Evolutionary conservation across 2,797 vertebrate species (phyloP).

Genomic region (Labeo calbasu): DNA sequence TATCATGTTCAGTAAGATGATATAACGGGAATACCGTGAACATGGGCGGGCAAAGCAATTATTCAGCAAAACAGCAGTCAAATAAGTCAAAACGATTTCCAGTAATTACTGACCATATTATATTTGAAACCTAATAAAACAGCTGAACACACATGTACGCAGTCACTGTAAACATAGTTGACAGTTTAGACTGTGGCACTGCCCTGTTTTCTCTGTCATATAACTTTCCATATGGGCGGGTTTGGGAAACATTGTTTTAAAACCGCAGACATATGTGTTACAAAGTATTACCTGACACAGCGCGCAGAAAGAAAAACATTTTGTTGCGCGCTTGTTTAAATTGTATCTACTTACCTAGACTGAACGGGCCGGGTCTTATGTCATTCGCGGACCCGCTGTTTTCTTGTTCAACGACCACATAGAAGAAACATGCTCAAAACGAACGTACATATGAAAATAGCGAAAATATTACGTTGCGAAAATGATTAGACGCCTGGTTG

Average conservation of each 20-base stretch:
- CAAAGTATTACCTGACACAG: neutral
- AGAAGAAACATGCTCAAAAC: neutral
- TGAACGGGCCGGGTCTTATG: slow-evolving; percentile 9
- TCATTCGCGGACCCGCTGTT: slow-evolving; percentile 8
- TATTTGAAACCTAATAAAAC: neutral
- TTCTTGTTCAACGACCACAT: neutral
- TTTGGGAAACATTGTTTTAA: slow-evolving; percentile 4
- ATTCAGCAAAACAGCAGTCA: neutral
- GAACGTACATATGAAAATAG: neutral
- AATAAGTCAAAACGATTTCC: neutral
- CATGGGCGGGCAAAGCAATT: neutral
- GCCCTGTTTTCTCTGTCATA: neutral
- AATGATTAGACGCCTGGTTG: neutral
- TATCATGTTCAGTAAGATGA: neutral
- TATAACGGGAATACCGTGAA: neutral
- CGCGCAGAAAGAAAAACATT: neutral
- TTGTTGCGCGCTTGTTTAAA: slow-evolving; percentile 12
- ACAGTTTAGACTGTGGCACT: neutral
- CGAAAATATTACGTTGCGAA: neutral
- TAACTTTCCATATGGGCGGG: neutral
- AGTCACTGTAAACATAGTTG: neutral
- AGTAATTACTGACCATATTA: neutral
- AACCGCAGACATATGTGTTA: neutral
- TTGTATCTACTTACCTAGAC: slow-evolving; percentile 19
- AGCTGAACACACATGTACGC: neutral